Base-by-base conservation (phyloP, 2,888 invertebrate species). In the Electrophaes corylata region DNA sequence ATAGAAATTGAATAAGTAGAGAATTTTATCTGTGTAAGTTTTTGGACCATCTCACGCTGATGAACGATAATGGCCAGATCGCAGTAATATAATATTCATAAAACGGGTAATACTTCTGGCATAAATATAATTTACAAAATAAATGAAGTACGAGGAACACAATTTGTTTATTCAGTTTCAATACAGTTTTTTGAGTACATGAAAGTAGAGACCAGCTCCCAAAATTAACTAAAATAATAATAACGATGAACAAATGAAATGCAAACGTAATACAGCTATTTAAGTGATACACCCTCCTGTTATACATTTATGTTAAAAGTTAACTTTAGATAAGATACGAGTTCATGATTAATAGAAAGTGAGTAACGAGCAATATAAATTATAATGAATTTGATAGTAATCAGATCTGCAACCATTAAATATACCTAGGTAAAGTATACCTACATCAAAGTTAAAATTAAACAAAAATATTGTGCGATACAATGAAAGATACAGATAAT, bases 121-220 rank as follows among this genome's bases (percentile, higher is more conserved):
- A 50, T 57, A 60, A 54, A 75, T 64, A 70, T 64, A 69, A 76
- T 51, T 57, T 44, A 55, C 40, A 70, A 77, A 78, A 76, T 70
- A 76, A 75, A 67, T 73, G 65, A 73, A 75, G 71, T 76, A 72
- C 67, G 75, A 83, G 81, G 81, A 80, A 83, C 76, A 76, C 73
- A 72, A 78, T 74, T 72, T 64, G 72, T 76, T 75, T 74, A 76
- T 78, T 75, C 69, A 77, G 19, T 72, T 73, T 74, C 8, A 84
- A 86, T 85, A 87, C 84, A 80, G n/a, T 29, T 80, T 87, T 53
- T 84, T 86, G 88, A 89, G 90, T 88, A 90, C 88, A 85, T 79
- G 81, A 82, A 81, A 81, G 70, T 81, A 85, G 91, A 91, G 91
- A 88, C 91, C 91, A 90, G 91, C 91, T 91, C 91, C 70, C 82